phyloP scores from a whole-genome alignment of 2,797 vertebrate genomes.

The Neopelma chrysocephalum region DNA sequence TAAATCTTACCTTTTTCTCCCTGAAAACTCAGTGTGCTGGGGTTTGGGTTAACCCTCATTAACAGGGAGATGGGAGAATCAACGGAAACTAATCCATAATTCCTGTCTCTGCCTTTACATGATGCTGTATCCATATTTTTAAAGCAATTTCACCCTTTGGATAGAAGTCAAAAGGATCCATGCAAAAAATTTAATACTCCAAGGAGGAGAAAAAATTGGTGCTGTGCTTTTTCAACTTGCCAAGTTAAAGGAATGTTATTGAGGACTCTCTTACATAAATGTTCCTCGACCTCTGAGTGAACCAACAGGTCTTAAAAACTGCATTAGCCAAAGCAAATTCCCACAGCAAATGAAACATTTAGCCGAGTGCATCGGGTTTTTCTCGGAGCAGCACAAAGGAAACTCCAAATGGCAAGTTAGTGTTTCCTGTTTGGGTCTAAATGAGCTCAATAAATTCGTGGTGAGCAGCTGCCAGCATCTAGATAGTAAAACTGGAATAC shows the following conservation, averaged over 20 bases:
- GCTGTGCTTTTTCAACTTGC: slow-evolving; percentile 10
- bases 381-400: not conserved
- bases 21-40: not conserved
- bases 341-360: slow-evolving; percentile 65
- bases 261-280: slow-evolving; percentile 70
- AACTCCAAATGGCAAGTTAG: not conserved
- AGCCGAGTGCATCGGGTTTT: not conserved
- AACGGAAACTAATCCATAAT: not conserved
- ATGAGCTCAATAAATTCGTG: not conserved
- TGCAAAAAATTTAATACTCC: slow-evolving; percentile 44
- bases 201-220: slow-evolving; percentile 50
- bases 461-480: not conserved
- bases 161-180: slow-evolving; percentile 48
- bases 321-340: slow-evolving; percentile 70
- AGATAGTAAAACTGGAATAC: not conserved
- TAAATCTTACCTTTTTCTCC: not conserved
- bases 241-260: slow-evolving; percentile 72
- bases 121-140: not conserved
- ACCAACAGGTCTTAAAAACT: slow-evolving; percentile 77
- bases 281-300: slow-evolving; percentile 74
- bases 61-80: not conserved
- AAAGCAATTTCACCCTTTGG: slow-evolving; percentile 23
- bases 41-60: not conserved
- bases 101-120: not conserved
- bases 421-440: not conserved